These are phyloP conservation scores for Phalanger gymnotis DNA, from an alignment of 2,797 vertebrate genomes.

Conservation along the genomic window DNA sequence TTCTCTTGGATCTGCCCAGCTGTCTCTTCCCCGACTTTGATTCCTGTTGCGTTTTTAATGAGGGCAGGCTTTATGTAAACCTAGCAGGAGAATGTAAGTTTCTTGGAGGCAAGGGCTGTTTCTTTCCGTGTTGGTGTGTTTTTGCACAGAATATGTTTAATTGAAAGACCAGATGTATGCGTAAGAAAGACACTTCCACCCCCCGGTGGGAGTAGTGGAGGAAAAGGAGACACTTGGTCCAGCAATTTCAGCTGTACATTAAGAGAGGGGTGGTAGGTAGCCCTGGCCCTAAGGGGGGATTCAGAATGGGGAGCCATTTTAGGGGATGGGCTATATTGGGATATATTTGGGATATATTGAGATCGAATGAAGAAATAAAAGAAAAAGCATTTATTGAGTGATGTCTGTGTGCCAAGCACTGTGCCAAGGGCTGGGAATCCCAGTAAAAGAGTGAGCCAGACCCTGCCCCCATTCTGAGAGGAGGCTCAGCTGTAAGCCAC, in stretches of 20 bases:
- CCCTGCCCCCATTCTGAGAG: too few relatives aligned
- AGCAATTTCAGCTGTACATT: background rate
- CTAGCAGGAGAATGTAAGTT: too few relatives aligned
- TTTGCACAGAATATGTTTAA: background rate
- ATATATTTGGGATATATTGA: too few relatives aligned
- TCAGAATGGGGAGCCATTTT: background rate
- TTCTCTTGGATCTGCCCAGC: background rate
- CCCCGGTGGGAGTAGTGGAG: background rate
- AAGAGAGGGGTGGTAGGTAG: background rate
- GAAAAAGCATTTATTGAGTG: background rate
- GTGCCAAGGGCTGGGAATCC: too few relatives aligned
- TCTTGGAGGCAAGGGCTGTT: background rate
- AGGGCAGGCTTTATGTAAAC: background rate
- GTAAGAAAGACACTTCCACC: background rate
- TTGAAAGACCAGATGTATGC: background rate
- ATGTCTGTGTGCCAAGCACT: background rate
- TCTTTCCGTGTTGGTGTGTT: background rate
- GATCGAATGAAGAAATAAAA: too few relatives aligned
- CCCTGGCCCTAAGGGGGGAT: too few relatives aligned
- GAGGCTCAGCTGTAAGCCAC: too few relatives aligned
- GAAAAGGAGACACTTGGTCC: background rate
- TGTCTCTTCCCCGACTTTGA: background rate
- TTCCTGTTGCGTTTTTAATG: background rate
- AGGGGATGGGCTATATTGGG: too few relatives aligned
- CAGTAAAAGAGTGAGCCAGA: fast-evolving